Conservation (phyloP, 2,113 vertebrate genomes). For the Fregata magnificens region DNA sequence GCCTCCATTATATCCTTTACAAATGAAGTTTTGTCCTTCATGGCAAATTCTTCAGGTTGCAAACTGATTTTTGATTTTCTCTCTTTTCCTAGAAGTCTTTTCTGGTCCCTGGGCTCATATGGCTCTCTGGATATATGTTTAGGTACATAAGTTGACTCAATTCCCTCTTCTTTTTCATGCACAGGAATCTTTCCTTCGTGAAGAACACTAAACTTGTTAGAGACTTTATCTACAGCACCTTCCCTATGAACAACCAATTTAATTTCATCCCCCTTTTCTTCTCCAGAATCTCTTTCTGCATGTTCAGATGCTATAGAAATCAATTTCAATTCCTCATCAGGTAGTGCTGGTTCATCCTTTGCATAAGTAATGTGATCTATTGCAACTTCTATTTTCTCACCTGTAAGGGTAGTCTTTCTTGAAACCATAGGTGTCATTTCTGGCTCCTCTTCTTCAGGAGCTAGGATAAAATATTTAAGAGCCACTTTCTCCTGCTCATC, state of each 20-base stretch:
- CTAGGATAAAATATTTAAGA: conserved; percentile 11
- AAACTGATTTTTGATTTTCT: neutral
- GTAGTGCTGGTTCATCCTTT: neutral
- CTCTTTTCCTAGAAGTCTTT: neutral
- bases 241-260: neutral
- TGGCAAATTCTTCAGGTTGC: neutral
- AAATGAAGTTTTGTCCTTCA: neutral
- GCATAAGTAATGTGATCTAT: neutral
- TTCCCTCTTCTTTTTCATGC: neutral
- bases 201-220: neutral
- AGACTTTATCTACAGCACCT: neutral
- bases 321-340: neutral
- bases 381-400: neutral
- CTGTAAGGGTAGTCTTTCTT: neutral
- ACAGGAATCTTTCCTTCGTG: neutral
- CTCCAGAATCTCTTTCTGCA: neutral
- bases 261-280: neutral
- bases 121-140: neutral
- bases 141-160: neutral
- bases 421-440: neutral
- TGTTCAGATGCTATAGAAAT: neutral
- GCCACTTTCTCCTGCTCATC: neutral
- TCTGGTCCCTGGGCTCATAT: neutral
- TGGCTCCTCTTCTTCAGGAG: conserved; percentile 22
- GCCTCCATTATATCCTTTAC: neutral